Conservation (phyloP, 2,113 vertebrate genomes). For the Potamarius usumacintae region DNA sequence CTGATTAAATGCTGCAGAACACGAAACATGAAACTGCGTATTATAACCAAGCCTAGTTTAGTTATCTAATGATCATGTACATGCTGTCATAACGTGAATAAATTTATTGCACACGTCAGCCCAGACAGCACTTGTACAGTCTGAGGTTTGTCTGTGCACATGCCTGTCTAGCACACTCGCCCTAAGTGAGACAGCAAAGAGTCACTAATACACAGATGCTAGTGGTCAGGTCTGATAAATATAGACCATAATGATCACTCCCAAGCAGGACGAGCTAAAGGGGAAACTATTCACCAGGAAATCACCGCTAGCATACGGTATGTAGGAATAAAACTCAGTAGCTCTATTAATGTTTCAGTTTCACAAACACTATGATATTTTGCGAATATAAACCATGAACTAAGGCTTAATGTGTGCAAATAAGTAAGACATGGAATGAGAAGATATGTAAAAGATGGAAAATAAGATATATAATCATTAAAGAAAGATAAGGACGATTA, state of each 20-base stretch:
- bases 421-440: background rate
- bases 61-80: background rate
- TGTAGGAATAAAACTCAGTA: background rate
- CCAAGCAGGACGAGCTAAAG: background rate
- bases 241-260: background rate
- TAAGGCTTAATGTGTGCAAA: background rate
- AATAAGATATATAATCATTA: background rate
- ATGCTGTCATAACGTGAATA: background rate
- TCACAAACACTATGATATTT: background rate
- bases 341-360: background rate
- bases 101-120: background rate
- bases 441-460: background rate
- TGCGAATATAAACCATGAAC: background rate
- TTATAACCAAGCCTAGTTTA: background rate
- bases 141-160: background rate
- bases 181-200: background rate
- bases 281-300: background rate
- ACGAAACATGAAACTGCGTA: background rate
- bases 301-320: background rate
- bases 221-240: constrained; percentile 13
- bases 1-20: background rate
- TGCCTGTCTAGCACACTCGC: background rate
- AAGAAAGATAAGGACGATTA: background rate
- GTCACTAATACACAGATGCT: background rate
- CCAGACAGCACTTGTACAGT: background rate